Evolutionary conservation across 2,113 vertebrate genomes (phyloP), one percentile per base, ranked within the genome.

Genomic region (Sardina pilchardus): DNA sequence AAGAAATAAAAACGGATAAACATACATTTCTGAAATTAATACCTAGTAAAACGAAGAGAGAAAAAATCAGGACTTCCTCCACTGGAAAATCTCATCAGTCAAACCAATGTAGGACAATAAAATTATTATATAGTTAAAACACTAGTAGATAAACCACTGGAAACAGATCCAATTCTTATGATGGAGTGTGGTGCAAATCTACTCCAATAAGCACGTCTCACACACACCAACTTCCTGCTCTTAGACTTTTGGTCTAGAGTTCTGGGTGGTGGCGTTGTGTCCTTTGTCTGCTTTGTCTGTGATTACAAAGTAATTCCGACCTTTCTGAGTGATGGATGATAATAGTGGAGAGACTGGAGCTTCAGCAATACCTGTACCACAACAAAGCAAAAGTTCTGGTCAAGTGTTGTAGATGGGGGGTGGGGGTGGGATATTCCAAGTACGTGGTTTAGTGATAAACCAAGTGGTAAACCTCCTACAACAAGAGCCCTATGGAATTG

Each of bases 271-370:
- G 53, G 78, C 24, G 9, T 84, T 45, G 56, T 83, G 16, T 87
- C 90, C 95, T 94, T 93, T 98, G 83, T 99, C 97, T 90, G 91
- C 95, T 94, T 93, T 98, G 83, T 99, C 98, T 90, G 91, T 96
- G 89, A 99, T 96, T 91, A 95, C 96, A 94, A 99, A 99, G 87
- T 96, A 94, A 93, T 99, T 99, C 89, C 94, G 97, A 89, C 95
- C 96, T 93, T 96, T 97, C 4, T 92, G 94, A 43, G 96, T 93
- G 92, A 99, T 97, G 63, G 96, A 97, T 5, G 97, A 97, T 53
- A 99, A 95, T 71, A 99, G 93, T 26, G 96, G 95, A 83, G 97
- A 97, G 84, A 98, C 93, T 0, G 97, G 97, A 12, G 95, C 95
- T 83, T 97, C 96, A 86, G 96, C 94, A 90, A 99, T 94, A 87